Evolutionary conservation across 2,797 vertebrate genomes (phyloP).

Genomic region (Lepus oiostolus): DNA sequence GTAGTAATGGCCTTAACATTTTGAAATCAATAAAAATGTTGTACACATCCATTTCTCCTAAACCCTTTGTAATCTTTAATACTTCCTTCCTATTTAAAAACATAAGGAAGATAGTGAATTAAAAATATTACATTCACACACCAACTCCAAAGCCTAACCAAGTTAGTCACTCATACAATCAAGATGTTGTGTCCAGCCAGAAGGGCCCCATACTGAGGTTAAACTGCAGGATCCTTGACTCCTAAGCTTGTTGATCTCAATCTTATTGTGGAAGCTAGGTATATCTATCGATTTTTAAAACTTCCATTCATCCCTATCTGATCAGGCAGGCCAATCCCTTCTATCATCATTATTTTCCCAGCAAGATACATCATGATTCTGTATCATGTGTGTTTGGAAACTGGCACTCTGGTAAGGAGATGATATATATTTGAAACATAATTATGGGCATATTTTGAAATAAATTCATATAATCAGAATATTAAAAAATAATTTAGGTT

Average conservation of each 20-base stretch:
- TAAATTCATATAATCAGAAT: not conserved
- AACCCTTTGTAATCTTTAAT: not conserved
- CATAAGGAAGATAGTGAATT: not conserved
- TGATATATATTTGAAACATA: not conserved
- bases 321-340: not conserved
- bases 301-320: not conserved
- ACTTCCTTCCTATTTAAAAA: not conserved
- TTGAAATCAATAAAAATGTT: slow-evolving; percentile 26
- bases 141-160: not conserved
- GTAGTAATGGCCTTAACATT: not conserved
- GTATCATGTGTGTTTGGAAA: not conserved
- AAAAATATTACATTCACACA: slow-evolving; percentile 11
- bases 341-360: not conserved
- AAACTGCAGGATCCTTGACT: not conserved
- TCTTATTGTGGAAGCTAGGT: slow-evolving; percentile 43
- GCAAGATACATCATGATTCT: not conserved
- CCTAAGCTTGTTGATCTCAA: slow-evolving; percentile 7
- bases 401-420: not conserved
- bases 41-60: not conserved
- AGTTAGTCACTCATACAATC: slow-evolving; percentile 30
- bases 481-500: not conserved
- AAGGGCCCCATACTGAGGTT: not conserved
- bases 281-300: not conserved
- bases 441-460: not conserved
- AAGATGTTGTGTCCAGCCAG: not conserved